Conservation (phyloP, 2,797 vertebrate genomes). For the Aulostomus chinensis region DNA sequence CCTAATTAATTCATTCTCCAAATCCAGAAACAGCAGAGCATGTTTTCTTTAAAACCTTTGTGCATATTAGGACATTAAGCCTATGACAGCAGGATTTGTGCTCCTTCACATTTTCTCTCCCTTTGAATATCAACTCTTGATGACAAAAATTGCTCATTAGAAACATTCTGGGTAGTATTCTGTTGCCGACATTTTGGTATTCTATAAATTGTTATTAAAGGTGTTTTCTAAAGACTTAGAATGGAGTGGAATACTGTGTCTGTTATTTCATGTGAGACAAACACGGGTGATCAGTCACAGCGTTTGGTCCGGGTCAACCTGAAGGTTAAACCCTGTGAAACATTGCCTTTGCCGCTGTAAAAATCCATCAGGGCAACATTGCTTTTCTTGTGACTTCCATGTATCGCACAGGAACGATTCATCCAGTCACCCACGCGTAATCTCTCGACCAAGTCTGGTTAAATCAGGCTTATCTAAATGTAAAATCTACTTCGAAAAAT, state of each 20-base stretch:
- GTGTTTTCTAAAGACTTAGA: no score
- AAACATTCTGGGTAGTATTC: no score
- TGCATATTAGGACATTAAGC: constrained; percentile 11
- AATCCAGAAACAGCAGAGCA: constrained; percentile 10
- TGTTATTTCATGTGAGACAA: no score
- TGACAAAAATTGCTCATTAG: no score
- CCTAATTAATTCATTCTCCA: constrained; percentile 21
- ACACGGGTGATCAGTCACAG: constrained; percentile 25
- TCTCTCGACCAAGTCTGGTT: constrained; percentile 57
- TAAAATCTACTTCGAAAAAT: constrained; percentile 55
- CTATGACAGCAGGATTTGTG: constrained; percentile 23
- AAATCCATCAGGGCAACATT: constrained; percentile 19
- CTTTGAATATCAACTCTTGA: no score
- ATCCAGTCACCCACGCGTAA: constrained; percentile 52
- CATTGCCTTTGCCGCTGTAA: no score
- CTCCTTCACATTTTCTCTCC: no score
- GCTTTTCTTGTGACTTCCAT: constrained; percentile 55
- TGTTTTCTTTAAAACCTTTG: constrained; percentile 20
- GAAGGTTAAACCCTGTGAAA: constrained; percentile 32
- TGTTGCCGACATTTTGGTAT: no score
- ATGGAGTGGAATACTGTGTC: no score
- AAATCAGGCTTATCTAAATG: constrained; percentile 72
- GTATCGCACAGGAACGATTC: constrained; percentile 37
- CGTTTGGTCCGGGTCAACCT: constrained; percentile 18
- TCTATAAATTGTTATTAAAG: no score